Evolutionary conservation across 2,113 vertebrate species (phyloP).

Genomic region (Dendrocopos noguchii): DNA sequence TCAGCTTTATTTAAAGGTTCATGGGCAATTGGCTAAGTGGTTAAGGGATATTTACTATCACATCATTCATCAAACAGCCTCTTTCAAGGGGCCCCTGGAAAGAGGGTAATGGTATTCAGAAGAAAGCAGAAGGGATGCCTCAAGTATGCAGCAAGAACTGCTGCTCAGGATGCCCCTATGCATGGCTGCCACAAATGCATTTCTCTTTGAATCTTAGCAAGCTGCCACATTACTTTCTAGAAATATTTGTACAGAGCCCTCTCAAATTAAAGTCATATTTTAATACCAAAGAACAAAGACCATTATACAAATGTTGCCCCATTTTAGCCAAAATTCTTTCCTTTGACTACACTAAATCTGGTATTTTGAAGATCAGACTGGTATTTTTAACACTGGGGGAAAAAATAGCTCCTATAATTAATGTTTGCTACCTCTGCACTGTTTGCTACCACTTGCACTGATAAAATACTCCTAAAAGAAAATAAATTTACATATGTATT

Average conservation of each 20-base stretch:
- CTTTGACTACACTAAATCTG: not conserved
- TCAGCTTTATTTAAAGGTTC: not conserved
- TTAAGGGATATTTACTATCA: not conserved
- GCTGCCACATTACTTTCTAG: not conserved
- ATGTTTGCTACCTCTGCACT: not conserved
- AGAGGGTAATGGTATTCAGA: not conserved
- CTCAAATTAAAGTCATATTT: not conserved
- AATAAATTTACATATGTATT: not conserved
- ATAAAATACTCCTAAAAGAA: not conserved
- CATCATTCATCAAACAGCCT: not conserved
- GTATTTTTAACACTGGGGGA: not conserved
- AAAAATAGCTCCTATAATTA: not conserved
- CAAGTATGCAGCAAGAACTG: not conserved
- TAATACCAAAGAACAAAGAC: not conserved
- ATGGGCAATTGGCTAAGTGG: not conserved
- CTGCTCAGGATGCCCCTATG: not conserved
- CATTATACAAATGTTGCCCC: not conserved
- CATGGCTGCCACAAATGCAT: not conserved
- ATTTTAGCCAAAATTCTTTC: not conserved
- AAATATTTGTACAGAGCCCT: not conserved
- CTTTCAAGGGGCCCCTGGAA: not conserved
- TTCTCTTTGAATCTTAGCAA: not conserved
- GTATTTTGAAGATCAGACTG: not conserved
- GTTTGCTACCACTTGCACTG: not conserved
- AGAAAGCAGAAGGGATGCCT: not conserved